These are phyloP conservation scores for Andricus quercusramuli DNA, from an alignment of 2,888 invertebrate genomes.

Conservation along the genomic window DNA sequence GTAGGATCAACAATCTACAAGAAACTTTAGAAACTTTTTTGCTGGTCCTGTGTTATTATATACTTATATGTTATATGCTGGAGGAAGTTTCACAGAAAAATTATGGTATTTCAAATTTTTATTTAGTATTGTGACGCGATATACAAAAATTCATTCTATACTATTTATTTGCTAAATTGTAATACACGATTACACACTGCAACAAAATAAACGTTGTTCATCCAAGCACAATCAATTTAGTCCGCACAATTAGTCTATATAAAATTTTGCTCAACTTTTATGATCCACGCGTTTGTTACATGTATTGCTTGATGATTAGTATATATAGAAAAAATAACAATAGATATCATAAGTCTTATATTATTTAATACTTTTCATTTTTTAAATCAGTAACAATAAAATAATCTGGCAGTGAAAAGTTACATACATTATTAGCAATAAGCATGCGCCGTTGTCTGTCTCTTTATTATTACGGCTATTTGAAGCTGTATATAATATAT, in stretches of 20 bases:
- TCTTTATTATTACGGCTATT: neutral
- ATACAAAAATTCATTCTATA: slow-evolving; percentile 2
- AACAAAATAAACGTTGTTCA: neutral
- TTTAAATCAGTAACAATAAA: neutral
- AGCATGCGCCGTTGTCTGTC: neutral
- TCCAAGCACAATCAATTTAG: neutral
- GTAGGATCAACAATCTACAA: no score
- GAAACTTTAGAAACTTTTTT: no score
- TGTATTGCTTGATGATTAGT: no score
- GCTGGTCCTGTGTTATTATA: no score
- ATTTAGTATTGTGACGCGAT: neutral
- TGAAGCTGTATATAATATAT: neutral
- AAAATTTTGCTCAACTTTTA: neutral
- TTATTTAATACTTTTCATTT: neutral
- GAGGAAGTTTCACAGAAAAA: no score
- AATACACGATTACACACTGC: neutral
- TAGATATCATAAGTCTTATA: neutral
- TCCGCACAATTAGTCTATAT: neutral
- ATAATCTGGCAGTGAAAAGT: neutral
- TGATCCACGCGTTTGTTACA: no score
- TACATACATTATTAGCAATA: neutral
- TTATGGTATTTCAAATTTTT: neutral
- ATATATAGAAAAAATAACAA: no score
- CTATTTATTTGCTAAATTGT: neutral
- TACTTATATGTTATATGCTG: no score